Evolutionary conservation across 1,140 invertebrate genomes (phyloP).

Genomic region (Lordiphosa stackelbergi): DNA sequence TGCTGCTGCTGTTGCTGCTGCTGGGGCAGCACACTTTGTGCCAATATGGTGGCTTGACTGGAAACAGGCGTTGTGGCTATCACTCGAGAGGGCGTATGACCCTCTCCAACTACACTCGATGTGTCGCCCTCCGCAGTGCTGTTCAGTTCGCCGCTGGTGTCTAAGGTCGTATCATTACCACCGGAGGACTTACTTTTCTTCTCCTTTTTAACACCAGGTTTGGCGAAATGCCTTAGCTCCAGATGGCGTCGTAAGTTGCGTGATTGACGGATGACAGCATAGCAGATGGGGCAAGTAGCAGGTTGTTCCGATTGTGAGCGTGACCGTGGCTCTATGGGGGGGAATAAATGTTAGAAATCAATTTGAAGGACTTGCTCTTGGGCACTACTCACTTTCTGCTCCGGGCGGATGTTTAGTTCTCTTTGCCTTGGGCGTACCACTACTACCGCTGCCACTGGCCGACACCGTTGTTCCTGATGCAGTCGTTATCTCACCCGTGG

Average conservation of each 20-base stretch:
- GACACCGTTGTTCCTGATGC: conserved; percentile 47
- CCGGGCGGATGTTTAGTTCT: conserved; percentile 66
- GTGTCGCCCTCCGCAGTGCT: conserved; percentile 57
- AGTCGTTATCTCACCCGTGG: conserved; percentile 62
- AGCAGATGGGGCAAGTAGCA: conserved; percentile 81
- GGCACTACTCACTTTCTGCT: conserved; percentile 53
- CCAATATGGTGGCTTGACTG: conserved; percentile 42
- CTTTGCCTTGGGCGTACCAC: conserved; percentile 57
- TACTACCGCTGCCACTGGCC: conserved; percentile 42
- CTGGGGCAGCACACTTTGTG: conserved; percentile 55
- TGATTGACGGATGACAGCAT: conserved; percentile 80
- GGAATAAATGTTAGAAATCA: neutral
- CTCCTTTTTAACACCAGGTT: conserved; percentile 77
- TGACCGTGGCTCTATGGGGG: conserved; percentile 75
- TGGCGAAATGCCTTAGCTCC: conserved; percentile 76
- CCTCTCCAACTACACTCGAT: conserved; percentile 18
- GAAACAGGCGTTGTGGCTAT: conserved; percentile 38
- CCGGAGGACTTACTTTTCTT: conserved; percentile 75
- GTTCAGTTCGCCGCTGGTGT: conserved; percentile 54
- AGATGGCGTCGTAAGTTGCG: conserved; percentile 80
- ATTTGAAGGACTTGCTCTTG: neutral
- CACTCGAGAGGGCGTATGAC: conserved; percentile 48
- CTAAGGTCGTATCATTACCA: conserved; percentile 56
- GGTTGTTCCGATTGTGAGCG: conserved; percentile 82
- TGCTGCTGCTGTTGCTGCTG: conserved; percentile 47